Conservation (phyloP, 53 echinoderm and acorn worm genomes). For the Paracentrotus lividus region DNA sequence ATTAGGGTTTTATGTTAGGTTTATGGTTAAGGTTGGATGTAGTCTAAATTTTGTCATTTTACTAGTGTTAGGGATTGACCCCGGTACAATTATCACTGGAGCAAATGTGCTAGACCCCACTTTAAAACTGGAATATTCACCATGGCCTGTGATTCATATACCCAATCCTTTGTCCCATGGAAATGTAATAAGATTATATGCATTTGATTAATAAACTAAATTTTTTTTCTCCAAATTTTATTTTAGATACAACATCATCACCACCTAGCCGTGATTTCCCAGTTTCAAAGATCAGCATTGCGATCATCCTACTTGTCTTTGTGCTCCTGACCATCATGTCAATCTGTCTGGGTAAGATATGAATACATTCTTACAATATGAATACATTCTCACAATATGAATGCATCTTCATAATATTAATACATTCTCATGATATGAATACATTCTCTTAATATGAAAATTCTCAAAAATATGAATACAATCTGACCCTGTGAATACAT, state of each 20-base stretch:
- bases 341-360: constrained; percentile 45
- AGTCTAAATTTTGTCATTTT: too few species aligned
- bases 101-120: too few species aligned
- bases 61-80: too few species aligned
- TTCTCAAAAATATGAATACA: too few species aligned
- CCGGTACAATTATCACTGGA: too few species aligned
- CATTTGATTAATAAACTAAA: background rate
- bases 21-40: too few species aligned
- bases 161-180: background rate
- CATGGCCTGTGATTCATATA: too few species aligned
- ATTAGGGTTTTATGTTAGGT: too few species aligned
- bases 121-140: too few species aligned
- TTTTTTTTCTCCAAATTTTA: background rate
- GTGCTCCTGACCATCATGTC: constrained; percentile 1
- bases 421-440: background rate
- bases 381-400: background rate
- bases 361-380: background rate
- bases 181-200: background rate
- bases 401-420: background rate
- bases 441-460: background rate
- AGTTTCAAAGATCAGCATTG: constrained; percentile 48
- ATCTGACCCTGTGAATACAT: background rate
- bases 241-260: constrained; percentile 36
- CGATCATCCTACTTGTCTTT: constrained; percentile 23
- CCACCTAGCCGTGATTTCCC: constrained; percentile 2